Base-by-base conservation (phyloP, 2,888 invertebrate genomes). In the Latrodectus elegans region DNA sequence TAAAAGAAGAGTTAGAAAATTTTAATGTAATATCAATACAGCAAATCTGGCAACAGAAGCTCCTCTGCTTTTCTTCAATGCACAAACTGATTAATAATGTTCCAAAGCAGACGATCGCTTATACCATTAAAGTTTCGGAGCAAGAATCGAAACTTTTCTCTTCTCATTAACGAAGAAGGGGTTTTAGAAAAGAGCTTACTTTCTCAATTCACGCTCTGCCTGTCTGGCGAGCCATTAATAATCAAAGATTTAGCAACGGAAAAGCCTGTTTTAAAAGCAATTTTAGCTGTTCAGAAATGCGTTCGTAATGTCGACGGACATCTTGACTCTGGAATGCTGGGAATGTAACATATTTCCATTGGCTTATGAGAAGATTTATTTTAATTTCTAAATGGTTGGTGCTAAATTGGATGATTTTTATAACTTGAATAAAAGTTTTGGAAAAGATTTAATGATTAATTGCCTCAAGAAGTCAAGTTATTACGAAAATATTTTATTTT, bases 11-110 rank as follows among this genome's bases (percentile, higher is more conserved):
- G 38, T 38, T 38, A 38, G 38, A 38, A 38, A 82, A 82, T 82
- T 82, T 82, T 82, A 82, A 82, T 82, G 75, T 75, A 82, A 82
- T 82, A 82, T 82, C 82, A 82, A 82, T 82, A 82, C 82, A 51
- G 73, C 75, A 75, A 82, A 82, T 82, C 82, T 82, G 82, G 82
- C 82, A 82, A 75, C 75, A 38, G 70, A 82, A 38, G 38, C 38
- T 38, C 6, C 38, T 67, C 67, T 68, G 70, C 53, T 72, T 80
- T 80, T 15, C 80, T 80, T 22, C 80, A 51, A 77, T 38, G 67
- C 67, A 67, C 77, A 64, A 78, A 72, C 80, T 64, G 80, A 80
- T 80, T 80, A 80, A 80, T 80, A 80, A 80, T 80, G 80, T 80
- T 72, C 79, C 53, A 26, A 38, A n/a, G 17, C 49, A 38, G 15